phyloP scores from a whole-genome alignment of 2,888 invertebrate species.

The Clitarchus hookeri region DNA sequence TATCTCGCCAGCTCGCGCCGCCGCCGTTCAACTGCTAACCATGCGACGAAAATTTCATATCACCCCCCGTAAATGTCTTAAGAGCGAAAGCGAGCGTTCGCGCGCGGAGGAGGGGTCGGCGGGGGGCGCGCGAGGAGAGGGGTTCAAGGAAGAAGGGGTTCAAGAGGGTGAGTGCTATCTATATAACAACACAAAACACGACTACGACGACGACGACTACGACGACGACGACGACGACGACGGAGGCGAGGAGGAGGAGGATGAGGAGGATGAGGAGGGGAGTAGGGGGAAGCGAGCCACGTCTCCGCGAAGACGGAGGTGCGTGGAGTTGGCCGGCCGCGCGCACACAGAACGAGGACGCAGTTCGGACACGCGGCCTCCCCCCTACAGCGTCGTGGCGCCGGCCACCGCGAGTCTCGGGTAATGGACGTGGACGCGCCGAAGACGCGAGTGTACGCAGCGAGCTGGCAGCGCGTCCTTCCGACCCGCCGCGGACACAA shows the following conservation, averaged over 20 bases:
- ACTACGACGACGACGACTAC: too few species aligned
- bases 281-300: neutral
- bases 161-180: conserved; percentile 17
- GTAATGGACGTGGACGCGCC: neutral
- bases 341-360: neutral
- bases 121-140: neutral
- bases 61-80: conserved; percentile 3
- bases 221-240: neutral
- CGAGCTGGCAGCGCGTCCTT: conserved; percentile 21
- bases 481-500: conserved; percentile 23
- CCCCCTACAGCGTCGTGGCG: neutral
- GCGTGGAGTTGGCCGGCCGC: neutral
- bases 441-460: neutral
- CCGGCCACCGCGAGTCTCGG: neutral
- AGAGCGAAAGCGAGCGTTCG: neutral
- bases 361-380: neutral
- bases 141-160: neutral
- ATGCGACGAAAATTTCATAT: neutral
- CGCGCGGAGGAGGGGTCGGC: neutral
- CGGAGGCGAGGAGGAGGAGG: neutral
- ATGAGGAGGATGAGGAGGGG: too few species aligned
- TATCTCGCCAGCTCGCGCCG: neutral
- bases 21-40: conserved; percentile 17
- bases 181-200: conserved; percentile 26
- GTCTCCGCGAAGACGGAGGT: neutral